Evolutionary conservation across 2,113 vertebrate genomes (phyloP).

Genomic region (Struthidea cinerea): DNA sequence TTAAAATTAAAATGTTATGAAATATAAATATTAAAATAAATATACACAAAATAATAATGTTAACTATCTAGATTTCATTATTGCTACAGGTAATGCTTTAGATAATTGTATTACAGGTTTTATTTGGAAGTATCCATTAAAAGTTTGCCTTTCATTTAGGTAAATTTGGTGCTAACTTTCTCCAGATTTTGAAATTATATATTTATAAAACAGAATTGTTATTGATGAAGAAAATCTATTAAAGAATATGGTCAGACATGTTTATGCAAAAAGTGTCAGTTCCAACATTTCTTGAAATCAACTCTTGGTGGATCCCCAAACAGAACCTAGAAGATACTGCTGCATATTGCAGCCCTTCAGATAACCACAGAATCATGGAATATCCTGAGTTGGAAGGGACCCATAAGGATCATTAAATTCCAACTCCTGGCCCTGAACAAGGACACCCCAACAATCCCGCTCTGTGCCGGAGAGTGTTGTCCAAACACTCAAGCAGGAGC

Average conservation of each 20-base stretch:
- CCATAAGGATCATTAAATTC: background rate
- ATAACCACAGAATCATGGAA: background rate
- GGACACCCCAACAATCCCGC: background rate
- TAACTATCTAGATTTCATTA: background rate
- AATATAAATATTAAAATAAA: background rate
- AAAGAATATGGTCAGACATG: background rate
- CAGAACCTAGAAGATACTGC: background rate
- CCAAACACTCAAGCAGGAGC: accelerated
- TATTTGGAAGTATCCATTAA: background rate
- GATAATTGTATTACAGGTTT: background rate
- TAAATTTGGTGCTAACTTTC: background rate
- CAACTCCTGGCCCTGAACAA: background rate
- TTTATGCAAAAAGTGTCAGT: background rate
- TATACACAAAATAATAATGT: accelerated
- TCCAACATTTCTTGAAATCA: background rate
- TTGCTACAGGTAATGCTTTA: background rate
- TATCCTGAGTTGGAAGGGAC: background rate
- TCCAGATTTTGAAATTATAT: background rate
- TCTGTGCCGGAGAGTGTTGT: accelerated
- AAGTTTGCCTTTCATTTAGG: background rate
- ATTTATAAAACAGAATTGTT: background rate
- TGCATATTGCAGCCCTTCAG: background rate
- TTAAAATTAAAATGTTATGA: background rate
- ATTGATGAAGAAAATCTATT: background rate
- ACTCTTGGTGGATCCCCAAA: background rate